Evolutionary conservation across 1,140 invertebrate genomes (phyloP), one percentile per base, ranked within the genome.

Genomic region (Drosophila baimaii): DNA sequence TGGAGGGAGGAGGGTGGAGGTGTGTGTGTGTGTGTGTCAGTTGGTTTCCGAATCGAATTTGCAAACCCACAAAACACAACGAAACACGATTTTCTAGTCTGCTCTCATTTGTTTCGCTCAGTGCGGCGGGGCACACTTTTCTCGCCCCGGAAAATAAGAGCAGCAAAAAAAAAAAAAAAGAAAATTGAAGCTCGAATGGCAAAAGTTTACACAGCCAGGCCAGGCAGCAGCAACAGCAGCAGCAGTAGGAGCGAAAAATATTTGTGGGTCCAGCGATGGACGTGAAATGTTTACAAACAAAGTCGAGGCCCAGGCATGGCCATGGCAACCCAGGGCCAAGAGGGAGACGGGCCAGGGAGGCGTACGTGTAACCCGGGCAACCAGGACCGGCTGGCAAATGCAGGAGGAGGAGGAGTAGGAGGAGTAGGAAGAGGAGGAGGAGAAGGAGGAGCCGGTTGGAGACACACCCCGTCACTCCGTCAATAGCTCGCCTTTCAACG

Each of bases 231-330:
- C 43, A 21, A 17, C 4, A 41, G 23, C 21, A 21, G 52, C 13
- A 65, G 57, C 27, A 33, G 63, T 17, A 51, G 64, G 33, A 71
- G 68, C 65, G 65, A 58, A 72, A 71, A 72, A 71, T 71, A 71
- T 78, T 83, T 85, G 75, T 58, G 74, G 59, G 69, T 54, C 66
- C 46, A 52, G 63, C 73, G 72, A 80, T 80, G 72, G 77, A 88
- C 84, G 84, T 89, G 84, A 84, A 89, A 89, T 89, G 84, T 89
- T 89, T 89, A 89, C 88, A 89, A 89, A 89, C 84, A 89, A 88
- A 83, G 79, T 89, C 77, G 58, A 49, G 71, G 39, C 71, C 52
- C 57, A 54, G 63, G 47, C 33, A 59, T 29, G 33, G 43, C 63
- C 47, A 77, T 54, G 64, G 84, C 46, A 66, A 70, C 84, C 52